Evolutionary conservation across 2,888 invertebrate genomes (phyloP).

Genomic region (Sarcophaga variegata): DNA sequence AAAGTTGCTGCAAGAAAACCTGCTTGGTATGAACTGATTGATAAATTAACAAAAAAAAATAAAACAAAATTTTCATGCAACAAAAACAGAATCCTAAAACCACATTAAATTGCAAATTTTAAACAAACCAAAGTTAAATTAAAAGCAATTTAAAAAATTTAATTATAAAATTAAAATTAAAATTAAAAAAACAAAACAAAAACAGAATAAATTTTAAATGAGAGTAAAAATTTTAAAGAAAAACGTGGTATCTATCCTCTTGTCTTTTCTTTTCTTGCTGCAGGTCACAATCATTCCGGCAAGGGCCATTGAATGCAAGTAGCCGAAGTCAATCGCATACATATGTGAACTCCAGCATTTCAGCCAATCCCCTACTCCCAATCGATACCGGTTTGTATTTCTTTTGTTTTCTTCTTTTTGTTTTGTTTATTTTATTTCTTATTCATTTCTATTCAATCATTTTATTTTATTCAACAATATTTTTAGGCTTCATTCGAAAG

Average conservation of each 20-base stretch:
- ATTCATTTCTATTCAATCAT: slow-evolving; percentile 59
- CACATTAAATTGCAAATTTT: slow-evolving; percentile 53
- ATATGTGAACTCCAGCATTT: slow-evolving; percentile 93
- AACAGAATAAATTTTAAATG: slow-evolving; percentile 55
- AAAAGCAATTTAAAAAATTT: slow-evolving; percentile 43
- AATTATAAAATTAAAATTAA: slow-evolving; percentile 11
- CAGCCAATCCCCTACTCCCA: slow-evolving; percentile 96
- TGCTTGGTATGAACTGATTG: too few species aligned
- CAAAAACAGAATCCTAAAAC: slow-evolving; percentile 53
- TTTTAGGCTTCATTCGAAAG: background rate
- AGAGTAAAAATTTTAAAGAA: slow-evolving; percentile 73
- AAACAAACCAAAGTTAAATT: slow-evolving; percentile 32
- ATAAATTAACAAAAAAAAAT: background rate
- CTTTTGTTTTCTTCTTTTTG: slow-evolving; percentile 77
- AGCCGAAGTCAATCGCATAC: slow-evolving; percentile 84
- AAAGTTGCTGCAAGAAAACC: too few species aligned
- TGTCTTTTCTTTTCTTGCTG: slow-evolving; percentile 82
- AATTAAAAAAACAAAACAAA: slow-evolving; percentile 58
- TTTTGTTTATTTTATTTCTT: slow-evolving; percentile 73
- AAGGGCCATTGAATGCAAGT: slow-evolving; percentile 83
- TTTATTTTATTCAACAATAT: slow-evolving; percentile 19
- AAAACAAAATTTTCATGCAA: slow-evolving; percentile 13
- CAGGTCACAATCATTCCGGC: slow-evolving; percentile 98
- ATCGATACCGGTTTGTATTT: slow-evolving; percentile 88
- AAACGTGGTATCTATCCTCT: slow-evolving; percentile 81